A percentile compares a stretch with the other conserved stretches of the same genome.
These are phyloP conservation scores for Atethmia centrago DNA, from an alignment of 2,888 invertebrate genomes.

Conservation along the genomic window DNA sequence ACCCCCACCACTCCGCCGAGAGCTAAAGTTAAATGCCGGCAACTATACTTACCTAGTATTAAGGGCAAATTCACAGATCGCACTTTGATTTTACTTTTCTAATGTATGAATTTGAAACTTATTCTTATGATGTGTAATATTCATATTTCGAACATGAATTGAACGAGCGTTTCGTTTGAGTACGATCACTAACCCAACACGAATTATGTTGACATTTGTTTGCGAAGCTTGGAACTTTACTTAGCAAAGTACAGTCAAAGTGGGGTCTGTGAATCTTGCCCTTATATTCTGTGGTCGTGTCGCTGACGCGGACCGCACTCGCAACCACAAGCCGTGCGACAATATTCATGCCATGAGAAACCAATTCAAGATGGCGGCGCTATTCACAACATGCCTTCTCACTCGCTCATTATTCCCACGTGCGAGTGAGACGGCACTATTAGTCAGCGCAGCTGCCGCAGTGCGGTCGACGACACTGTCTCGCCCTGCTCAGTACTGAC, in stretches of 20 bases:
- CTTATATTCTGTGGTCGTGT: neutral
- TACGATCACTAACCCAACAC: neutral
- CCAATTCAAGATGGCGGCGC: slow-evolving; percentile 24
- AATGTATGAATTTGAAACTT: neutral
- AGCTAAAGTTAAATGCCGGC: too few relatives aligned
- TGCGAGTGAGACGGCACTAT: slow-evolving; percentile 16
- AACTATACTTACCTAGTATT: too few relatives aligned
- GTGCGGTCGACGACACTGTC: slow-evolving; percentile 35
- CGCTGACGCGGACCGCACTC: slow-evolving; percentile 3
- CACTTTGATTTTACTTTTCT: neutral
- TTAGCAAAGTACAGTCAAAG: neutral
- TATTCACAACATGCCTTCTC: slow-evolving; percentile 1
- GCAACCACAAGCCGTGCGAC: slow-evolving; percentile 12
- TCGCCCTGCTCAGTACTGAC: slow-evolving; percentile 13
- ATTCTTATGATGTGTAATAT: neutral
- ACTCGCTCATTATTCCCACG: neutral
- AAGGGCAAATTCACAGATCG: neutral
- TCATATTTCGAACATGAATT: neutral
- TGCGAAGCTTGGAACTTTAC: neutral
- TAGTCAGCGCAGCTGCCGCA: slow-evolving; percentile 19
- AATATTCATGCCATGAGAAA: neutral
- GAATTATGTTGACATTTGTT: neutral
- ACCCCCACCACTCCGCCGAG: too few relatives aligned
- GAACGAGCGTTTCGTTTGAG: neutral
- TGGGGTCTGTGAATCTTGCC: neutral